Base-by-base conservation (phyloP, 2,888 invertebrate genomes). In the Notodonta dromedarius region DNA sequence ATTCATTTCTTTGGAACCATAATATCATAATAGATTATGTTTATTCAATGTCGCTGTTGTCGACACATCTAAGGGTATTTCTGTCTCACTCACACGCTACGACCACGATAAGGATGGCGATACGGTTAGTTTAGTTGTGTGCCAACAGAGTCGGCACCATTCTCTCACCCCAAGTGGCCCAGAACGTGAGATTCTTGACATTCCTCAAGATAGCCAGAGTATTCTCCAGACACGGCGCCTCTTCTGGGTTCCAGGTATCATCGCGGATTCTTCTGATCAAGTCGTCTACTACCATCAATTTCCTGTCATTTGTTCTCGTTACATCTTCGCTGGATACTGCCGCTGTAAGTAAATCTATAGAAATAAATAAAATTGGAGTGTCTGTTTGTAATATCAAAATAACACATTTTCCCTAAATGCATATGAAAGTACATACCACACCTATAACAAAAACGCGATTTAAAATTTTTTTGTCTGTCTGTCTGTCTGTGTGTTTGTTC, bases 81-180 rank as follows among this genome's bases (percentile, higher is more conserved):
- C 4, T 35, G 35, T 35, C 7, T 35, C 24, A 24, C 24, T 24
- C 24, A 24, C 35, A 42, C 42, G 42, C 42, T 11, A 46, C 8
- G 0, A 24, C 24, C 24, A 24, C 24, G 24, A 24, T 2, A 1
- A 24, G 24, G 2, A 24, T 24, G 2, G 24, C 24, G 24, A 24
- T 24, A 24, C 24, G 2, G 1, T 24, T 24, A 1, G 24, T 24
- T 24, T 24, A 24, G 24, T 24, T 24, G 44, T 11, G 13, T 2
- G 9, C 12, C 2, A 44, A 13, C 44, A 12, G 5, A 12, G 44
- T 46, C 5, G n/a, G 46, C 5, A 6, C 4, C 5, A 4, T 42
- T 9, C 46, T 5, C 70, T 67, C 56, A 71, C 71, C 50, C 71
- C 71, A 71, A 39, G 67, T 65, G 7, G 71, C 71, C 74, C 74